Evolutionary conservation across 92 coral and sea anemone genomes (phyloP), one percentile per base, ranked within the genome.

Genomic region (Anthopleura xanthogrammica): DNA sequence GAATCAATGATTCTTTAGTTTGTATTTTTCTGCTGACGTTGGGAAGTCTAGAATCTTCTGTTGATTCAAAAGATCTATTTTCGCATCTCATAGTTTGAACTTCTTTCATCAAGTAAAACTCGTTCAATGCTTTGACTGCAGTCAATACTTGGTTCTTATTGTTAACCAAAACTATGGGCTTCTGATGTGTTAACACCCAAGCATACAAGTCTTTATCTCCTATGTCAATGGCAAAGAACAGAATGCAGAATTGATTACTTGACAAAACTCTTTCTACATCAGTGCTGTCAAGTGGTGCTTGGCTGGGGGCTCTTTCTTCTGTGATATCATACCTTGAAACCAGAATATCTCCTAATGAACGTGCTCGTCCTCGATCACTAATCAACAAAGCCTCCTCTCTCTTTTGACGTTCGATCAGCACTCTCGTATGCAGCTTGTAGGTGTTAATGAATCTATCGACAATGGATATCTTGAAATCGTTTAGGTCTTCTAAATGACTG

Each of bases 291-390:
- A 80, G 46, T 20, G 76, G 41, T 12, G 41, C 17, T 65, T 9
- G 4, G 50, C 76, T 48, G 20, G 83, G 16, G 22, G 0, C 8
- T 20, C 36, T 20, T 64, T 20, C 41, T 22, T 64, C 8, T 20
- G 12, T 22, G 72, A 64, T 64, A 64, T 29, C 76, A 46, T 80
- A 80, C 43, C 65, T 80, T 29, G 24, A 43, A 13, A 20, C n/a
- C 76, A 80, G 42, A 22, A 41, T 19, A 22, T 80, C 83, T 41
- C 76, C 60, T 19, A 80, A 43, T 56, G 76, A 71, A 66, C 83
- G 72, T 3, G 83, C 58, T 65, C 83, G 83, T 4, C 83, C 83
- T 20, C 83, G 83, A 9, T 80, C 83, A 8, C 60, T 64, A n/a
- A 80, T 16, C 54, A 41, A 5, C 41, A 80, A 71, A 13, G 76